A percentile compares a stretch with the other conserved stretches of the same genome.
Conservation (phyloP, 2,888 invertebrate genomes). For the Synanthedon myopaeformis region DNA sequence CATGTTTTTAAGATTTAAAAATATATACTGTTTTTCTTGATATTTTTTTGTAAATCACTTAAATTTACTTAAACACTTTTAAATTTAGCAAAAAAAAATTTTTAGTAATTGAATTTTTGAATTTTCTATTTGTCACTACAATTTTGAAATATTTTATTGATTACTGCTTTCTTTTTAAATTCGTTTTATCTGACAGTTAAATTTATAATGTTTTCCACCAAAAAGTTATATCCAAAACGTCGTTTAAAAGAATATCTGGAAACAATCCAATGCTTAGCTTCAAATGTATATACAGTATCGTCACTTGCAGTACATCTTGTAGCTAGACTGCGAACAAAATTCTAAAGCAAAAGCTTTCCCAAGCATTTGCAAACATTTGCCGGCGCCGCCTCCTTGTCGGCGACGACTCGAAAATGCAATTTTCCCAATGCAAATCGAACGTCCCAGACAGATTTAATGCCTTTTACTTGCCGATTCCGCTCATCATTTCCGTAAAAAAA, state of each 20-base stretch:
- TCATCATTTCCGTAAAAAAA: conserved; percentile 40
- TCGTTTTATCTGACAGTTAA: too few relatives aligned
- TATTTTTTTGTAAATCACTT: not conserved
- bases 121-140: too few relatives aligned
- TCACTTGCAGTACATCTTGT: conserved; percentile 5
- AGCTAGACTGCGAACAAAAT: conserved; percentile 16
- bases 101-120: too few relatives aligned
- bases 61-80: not conserved
- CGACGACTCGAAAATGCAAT: conserved; percentile 59
- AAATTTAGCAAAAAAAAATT: not conserved
- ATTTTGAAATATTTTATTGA: too few relatives aligned
- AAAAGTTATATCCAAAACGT: too few relatives aligned
- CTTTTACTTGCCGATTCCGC: conserved; percentile 56
- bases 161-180: too few relatives aligned
- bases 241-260: too few relatives aligned
- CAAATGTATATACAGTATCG: not conserved
- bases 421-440: conserved; percentile 65
- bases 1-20: conserved; percentile 32
- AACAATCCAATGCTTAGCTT: too few relatives aligned
- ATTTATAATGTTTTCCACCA: too few relatives aligned
- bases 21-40: not conserved
- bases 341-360: conserved; percentile 36
- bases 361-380: conserved; percentile 47
- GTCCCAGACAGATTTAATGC: conserved; percentile 61
- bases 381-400: conserved; percentile 39